Evolutionary conservation across 2,888 invertebrate species (phyloP), one percentile per base, ranked within the genome.

Genomic region (Acanthosepion lycidas): DNA sequence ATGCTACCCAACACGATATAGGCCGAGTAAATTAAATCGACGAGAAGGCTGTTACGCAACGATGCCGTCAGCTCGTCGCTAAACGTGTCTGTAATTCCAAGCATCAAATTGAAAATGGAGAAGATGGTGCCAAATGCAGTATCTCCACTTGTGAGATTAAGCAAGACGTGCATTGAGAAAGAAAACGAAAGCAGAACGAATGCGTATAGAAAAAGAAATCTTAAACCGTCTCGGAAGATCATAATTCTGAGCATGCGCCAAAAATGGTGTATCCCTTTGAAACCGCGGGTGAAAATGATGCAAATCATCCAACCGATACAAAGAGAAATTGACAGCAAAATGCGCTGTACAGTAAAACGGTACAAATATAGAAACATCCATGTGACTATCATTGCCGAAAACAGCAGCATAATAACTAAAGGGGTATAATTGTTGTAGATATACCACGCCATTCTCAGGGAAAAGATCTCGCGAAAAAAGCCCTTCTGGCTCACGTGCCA

Each of bases 121-220:
- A 97, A 97, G 20, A 97, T 95, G 0, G 97, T 97, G 95, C 96
- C 95, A 26, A 96, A 95, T 0, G 96, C 95, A 26, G 95, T 95
- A 20, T 95, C 95, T n/a, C 95, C 94, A 0, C 95, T 95, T 0
- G 96, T 96, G 49, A 96, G 95, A 94, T 97, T 97, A 94, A 97
- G 96, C 48, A 97, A 92, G 3, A 96, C 96, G 94, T 97, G 97
- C 92, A 97, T 96, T 33, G 97, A 97, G 95, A 97, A 96, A 0
- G 97, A 96, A 95, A 97, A 97, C 15, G 96, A 97, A 64, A 97
- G 94, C 53, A 97, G 95, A 26, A 97, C 96, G 95, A 97, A 97
- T 53, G 96, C 91, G 95, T 97, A 97, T 94, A 97, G 96, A 59
- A 97, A 96, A 18, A 97, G 94, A 95, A 97, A 97, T 28, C 97